phyloP scores from a whole-genome alignment of 2,797 vertebrate genomes.

The Melanotaenia trifasciata region DNA sequence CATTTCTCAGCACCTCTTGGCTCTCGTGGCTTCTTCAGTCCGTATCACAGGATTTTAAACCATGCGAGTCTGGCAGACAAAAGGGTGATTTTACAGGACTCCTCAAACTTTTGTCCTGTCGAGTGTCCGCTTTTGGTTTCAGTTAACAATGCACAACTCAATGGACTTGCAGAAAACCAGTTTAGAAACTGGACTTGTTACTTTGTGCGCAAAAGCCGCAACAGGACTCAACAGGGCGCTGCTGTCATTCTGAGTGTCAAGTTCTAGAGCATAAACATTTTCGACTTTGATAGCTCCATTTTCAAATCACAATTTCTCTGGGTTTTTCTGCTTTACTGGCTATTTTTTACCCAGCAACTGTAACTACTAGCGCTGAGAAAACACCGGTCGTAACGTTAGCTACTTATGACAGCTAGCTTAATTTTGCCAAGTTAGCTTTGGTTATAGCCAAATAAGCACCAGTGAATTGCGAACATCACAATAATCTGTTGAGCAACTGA shows the following conservation, averaged over 20 bases:
- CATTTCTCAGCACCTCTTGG: not conserved
- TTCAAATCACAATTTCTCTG: not conserved
- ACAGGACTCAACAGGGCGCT: constrained; percentile 29
- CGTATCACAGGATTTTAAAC: not conserved
- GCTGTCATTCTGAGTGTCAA: constrained; percentile 48
- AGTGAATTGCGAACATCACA: constrained; percentile 12
- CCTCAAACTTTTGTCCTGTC: constrained; percentile 53
- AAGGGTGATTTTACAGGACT: not conserved
- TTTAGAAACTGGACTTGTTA: not conserved
- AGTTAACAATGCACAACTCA: not conserved
- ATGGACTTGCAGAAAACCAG: not conserved
- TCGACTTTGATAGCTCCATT: not conserved
- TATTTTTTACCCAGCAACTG: not conserved
- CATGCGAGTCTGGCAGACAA: not conserved
- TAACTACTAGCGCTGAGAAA: constrained; percentile 24
- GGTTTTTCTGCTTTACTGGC: not conserved
- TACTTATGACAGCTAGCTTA: constrained; percentile 48
- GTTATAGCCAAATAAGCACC: constrained; percentile 34
- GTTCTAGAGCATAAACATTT: constrained; percentile 43
- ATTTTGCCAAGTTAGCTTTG: constrained; percentile 44
- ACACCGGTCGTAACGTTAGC: constrained; percentile 42
- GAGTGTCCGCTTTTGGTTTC: not conserved
- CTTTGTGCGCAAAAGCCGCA: not conserved
- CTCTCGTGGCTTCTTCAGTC: not conserved
- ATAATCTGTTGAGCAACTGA: not conserved